Evolutionary conservation across 2,888 invertebrate genomes (phyloP).

Genomic region (Allolobophora icterica): DNA sequence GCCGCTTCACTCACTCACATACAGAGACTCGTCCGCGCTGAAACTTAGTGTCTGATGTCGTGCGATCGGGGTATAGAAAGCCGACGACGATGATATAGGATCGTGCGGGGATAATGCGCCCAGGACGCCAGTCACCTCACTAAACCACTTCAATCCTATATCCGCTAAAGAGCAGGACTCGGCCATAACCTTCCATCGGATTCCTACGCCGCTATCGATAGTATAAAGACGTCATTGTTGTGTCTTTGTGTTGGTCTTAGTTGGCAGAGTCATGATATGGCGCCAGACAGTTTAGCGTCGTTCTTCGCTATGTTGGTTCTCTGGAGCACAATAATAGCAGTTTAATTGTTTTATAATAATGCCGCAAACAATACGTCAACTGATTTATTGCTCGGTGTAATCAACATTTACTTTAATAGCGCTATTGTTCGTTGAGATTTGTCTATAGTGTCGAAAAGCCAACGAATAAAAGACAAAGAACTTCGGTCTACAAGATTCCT

Average conservation of each 20-base stretch:
- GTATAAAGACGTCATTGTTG: not conserved
- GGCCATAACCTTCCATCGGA: not conserved
- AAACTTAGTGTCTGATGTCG: slow-evolving; percentile 17
- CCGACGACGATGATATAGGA: not conserved
- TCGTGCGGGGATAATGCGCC: not conserved
- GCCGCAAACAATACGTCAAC: not conserved
- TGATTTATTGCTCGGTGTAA: not conserved
- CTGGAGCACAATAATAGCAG: not conserved
- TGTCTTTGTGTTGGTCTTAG: not conserved
- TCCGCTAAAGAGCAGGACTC: not conserved
- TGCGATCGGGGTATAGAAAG: not conserved
- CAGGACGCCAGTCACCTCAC: not conserved
- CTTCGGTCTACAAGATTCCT: too few species aligned
- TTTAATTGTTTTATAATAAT: not conserved
- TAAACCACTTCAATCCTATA: not conserved
- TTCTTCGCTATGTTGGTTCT: not conserved
- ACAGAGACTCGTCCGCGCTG: not conserved
- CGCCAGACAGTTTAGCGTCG: not conserved
- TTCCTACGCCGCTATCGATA: not conserved
- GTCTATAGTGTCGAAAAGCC: too few species aligned
- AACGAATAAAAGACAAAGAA: too few species aligned
- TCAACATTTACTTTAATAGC: too few species aligned
- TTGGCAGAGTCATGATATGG: too few species aligned
- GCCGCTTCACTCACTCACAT: not conserved
- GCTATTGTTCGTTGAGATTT: too few species aligned